These are phyloP conservation scores for Engraulis encrasicolus DNA, from an alignment of 2,113 vertebrate species.

Conservation along the genomic window DNA sequence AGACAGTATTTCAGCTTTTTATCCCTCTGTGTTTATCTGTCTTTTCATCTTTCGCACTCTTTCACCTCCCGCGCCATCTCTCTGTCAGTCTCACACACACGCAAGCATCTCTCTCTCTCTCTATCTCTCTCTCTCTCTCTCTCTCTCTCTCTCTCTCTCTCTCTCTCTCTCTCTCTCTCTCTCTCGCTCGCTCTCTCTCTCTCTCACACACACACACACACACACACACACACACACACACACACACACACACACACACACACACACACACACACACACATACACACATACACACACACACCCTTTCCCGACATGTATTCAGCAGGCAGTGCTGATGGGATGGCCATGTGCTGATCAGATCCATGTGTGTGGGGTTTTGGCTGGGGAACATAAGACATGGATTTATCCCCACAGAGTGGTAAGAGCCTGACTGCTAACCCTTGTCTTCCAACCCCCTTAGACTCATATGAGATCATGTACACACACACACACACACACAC, in stretches of 20 bases:
- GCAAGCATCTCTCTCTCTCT: too few species aligned
- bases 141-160: neutral
- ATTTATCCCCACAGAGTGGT: conserved; percentile 43
- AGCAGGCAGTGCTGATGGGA: neutral
- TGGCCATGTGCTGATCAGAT: conserved; percentile 46
- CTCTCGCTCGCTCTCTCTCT: too few species aligned
- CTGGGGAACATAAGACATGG: conserved; percentile 29
- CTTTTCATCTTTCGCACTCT: neutral
- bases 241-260: too few species aligned
- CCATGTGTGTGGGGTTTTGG: conserved; percentile 53
- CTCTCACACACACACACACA: too few species aligned
- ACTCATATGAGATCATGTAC: conserved; percentile 19
- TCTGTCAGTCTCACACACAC: too few species aligned
- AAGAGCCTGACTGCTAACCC: conserved; percentile 39
- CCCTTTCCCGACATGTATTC: neutral
- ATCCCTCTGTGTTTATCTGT: conserved; percentile 10
- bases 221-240: too few species aligned
- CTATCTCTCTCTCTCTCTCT: too few species aligned
- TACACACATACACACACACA: neutral
- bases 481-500: conserved; percentile 10
- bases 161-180: neutral
- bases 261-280: too few species aligned
- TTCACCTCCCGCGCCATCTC: neutral
- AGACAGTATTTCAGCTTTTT: neutral
- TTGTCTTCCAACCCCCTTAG: conserved; percentile 9